Percentiles rank a stretch among this genome's conserved stretches.
These are phyloP conservation scores for Bombyx mori DNA, from an alignment of 1,140 invertebrate genomes.

Conservation along the genomic window ASM3026992v2 NC_085116.1:11096001-11096500, in stretches of 20 bases:
- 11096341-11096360: conserved; percentile 56
- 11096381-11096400: conserved; percentile 56
- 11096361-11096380: conserved; percentile 64
- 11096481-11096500: conserved; percentile 36
- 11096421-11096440: conserved; percentile 65
- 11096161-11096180: conserved; percentile 7
- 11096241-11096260: conserved; percentile 15
- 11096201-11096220: conserved; percentile 3
- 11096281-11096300: conserved; percentile 38
- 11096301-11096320: conserved; percentile 45
- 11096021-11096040: too few relatives aligned
- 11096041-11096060: too few relatives aligned
- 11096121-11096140: too few relatives aligned
- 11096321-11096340: conserved; percentile 59
- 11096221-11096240: conserved; percentile 8
- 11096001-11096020: too few relatives aligned
- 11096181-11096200: conserved; percentile 1
- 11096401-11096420: conserved; percentile 62
- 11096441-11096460: conserved; percentile 50
- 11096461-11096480: conserved; percentile 48
- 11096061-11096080: too few relatives aligned
- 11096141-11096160: background rate
- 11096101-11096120: too few relatives aligned
- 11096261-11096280: conserved; percentile 21
- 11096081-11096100: too few relatives aligned